A percentile compares a stretch with the other conserved stretches of the same genome.
These are phyloP conservation scores for Vanessa tameamea DNA, from an alignment of 1,140 invertebrate species.

Conservation along the genomic window DNA sequence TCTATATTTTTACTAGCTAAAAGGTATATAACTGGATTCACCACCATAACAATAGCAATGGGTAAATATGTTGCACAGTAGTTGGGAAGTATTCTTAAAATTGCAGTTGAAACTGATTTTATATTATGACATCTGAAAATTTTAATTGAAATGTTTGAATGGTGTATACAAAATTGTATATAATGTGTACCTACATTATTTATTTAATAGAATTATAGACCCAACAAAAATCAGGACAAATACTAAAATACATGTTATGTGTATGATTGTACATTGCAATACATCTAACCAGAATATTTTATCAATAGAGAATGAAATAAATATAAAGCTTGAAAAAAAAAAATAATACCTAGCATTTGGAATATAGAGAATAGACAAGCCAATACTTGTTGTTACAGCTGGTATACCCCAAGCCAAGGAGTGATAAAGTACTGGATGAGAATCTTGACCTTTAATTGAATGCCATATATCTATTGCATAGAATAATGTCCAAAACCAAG, in stretches of 20 bases:
- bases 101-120: slow-evolving; percentile 80
- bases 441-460: slow-evolving; percentile 83
- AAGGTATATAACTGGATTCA: slow-evolving; percentile 87
- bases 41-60: slow-evolving; percentile 87
- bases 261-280: neutral
- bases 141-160: neutral
- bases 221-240: too few relatives aligned
- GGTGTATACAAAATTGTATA: too few relatives aligned
- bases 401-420: slow-evolving; percentile 86
- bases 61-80: slow-evolving; percentile 89
- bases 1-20: slow-evolving; percentile 84
- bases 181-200: too few relatives aligned
- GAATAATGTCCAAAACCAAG: slow-evolving; percentile 91
- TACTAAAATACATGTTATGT: too few relatives aligned
- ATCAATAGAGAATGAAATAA: neutral
- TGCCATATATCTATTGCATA: slow-evolving; percentile 90
- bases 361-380: slow-evolving; percentile 86
- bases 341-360: slow-evolving; percentile 85
- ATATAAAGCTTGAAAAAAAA: neutral
- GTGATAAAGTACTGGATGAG: slow-evolving; percentile 84
- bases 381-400: slow-evolving; percentile 84
- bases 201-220: too few relatives aligned
- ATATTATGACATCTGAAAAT: slow-evolving; percentile 87
- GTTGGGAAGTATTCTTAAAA: slow-evolving; percentile 88
- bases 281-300: too few relatives aligned